Percentiles rank a stretch among this genome's conserved stretches.
phyloP scores from a whole-genome alignment of 2,797 vertebrate genomes.

The Erpetoichthys calabaricus region DNA sequence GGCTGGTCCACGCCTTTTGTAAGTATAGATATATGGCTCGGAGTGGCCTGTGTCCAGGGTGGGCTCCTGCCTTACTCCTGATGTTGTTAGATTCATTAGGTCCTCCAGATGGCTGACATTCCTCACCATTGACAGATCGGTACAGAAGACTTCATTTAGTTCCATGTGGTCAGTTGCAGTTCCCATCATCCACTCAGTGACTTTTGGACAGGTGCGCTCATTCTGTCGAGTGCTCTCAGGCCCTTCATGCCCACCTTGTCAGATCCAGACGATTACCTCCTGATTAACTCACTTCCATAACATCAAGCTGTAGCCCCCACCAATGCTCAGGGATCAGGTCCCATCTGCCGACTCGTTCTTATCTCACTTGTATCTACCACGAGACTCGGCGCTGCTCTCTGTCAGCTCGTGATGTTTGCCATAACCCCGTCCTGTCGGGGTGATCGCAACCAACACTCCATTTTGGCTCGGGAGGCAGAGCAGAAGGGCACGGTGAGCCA shows the following conservation, averaged over 20 bases:
- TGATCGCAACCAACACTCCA: conserved; percentile 27
- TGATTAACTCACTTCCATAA: conserved; percentile 57
- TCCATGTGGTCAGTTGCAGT: too few relatives aligned
- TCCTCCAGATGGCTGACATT: too few relatives aligned
- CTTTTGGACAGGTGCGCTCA: conserved; percentile 3
- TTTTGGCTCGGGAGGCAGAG: conserved; percentile 25
- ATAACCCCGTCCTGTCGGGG: conserved; percentile 35
- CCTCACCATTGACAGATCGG: too few relatives aligned
- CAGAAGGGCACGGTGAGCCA: conserved; percentile 13
- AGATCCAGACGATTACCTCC: conserved; percentile 66
- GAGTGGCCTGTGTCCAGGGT: too few relatives aligned
- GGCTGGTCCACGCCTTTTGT: too few relatives aligned
- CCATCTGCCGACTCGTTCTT: conserved; percentile 43
- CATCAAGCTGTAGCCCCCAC: too few relatives aligned
- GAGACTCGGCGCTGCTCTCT: conserved; percentile 29
- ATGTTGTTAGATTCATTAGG: too few relatives aligned
- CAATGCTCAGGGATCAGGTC: conserved; percentile 44
- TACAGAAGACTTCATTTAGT: too few relatives aligned
- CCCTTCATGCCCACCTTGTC: conserved; percentile 91
- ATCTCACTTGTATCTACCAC: conserved; percentile 42
- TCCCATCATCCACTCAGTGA: neutral
- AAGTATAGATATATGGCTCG: too few relatives aligned
- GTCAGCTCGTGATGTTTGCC: conserved; percentile 33
- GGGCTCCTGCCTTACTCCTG: too few relatives aligned
- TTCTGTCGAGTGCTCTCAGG: conserved; percentile 44